Base-by-base conservation (phyloP, 2,888 invertebrate species). In the Carcina quercana region DNA sequence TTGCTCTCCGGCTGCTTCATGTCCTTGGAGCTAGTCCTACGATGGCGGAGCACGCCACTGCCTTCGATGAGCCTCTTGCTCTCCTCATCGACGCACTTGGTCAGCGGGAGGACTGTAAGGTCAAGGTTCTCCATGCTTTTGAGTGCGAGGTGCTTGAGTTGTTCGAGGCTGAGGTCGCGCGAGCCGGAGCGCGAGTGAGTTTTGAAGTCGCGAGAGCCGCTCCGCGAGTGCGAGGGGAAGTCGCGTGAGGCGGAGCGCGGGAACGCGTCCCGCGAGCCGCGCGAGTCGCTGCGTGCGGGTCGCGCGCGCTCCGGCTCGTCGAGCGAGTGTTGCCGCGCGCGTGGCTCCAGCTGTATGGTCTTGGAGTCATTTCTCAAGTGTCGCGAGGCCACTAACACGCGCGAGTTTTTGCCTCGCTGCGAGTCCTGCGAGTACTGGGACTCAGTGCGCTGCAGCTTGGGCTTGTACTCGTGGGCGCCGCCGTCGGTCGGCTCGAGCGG, bases 281-380 rank as follows among this genome's bases (percentile, higher is more conserved):
- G 57, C 22, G 68, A 51, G 41, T 55, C 52, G 38, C 59, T 54
- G 35, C 49, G 53, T 19, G 45, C 55, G 37, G 43, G 52, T 40
- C 45, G 79, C 57, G 32, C 31, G 32, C 60, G 58, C 30, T 59
- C 59, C 13, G 61, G 49, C 38, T 70, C 76, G 19, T 74, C 78
- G 2, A 53, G 43, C 32, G 71, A 63, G 51, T 69, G 73, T 28
- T 74, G 76, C 1, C 75, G 82, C 57, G 84, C 78, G 67, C 86
- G 79, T 45, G 86, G 84, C 55, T 88, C 88, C 46, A 88, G 65
- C 48, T 88, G 88, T 46, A 88, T 86, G n/a, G 87, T 87, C 53
- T 88, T 87, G 39, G 88, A 88, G 66, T 88, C 87, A 66, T 86
- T 87, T 39, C 88, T 82, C 17, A 87, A 75, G 50, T 88, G 88